Evolutionary conservation across 1,140 invertebrate species (phyloP).

Genomic region (Eupeodes corollae): DNA sequence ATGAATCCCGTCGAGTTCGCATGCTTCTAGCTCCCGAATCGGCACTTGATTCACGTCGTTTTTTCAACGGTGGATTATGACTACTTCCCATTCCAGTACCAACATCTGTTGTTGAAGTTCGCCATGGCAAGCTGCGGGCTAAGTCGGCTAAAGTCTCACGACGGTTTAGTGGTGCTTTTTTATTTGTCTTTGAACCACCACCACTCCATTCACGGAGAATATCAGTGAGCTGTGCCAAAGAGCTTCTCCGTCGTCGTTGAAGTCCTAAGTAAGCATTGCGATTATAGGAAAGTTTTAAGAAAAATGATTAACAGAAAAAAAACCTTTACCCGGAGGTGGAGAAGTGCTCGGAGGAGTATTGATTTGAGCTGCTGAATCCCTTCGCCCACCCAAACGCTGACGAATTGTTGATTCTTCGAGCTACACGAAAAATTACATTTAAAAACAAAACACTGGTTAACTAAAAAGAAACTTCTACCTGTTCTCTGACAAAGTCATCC

Average conservation of each 20-base stretch:
- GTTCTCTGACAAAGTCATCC: slow-evolving; percentile 78
- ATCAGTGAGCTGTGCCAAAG: slow-evolving; percentile 76
- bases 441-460: background rate
- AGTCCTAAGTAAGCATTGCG: slow-evolving; percentile 27
- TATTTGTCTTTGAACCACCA: slow-evolving; percentile 47
- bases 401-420: slow-evolving; percentile 72
- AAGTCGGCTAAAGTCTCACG: slow-evolving; percentile 77
- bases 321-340: slow-evolving; percentile 29
- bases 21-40: slow-evolving; percentile 70
- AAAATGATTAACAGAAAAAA: background rate
- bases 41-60: slow-evolving; percentile 67
- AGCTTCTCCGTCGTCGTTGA: slow-evolving; percentile 63
- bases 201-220: slow-evolving; percentile 76
- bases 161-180: slow-evolving; percentile 57
- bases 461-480: slow-evolving; percentile 27
- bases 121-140: slow-evolving; percentile 62
- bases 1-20: slow-evolving; percentile 60
- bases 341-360: slow-evolving; percentile 64
- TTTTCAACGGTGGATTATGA: slow-evolving; percentile 45
- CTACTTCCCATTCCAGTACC: slow-evolving; percentile 30
- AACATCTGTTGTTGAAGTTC: slow-evolving; percentile 45
- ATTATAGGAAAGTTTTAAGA: background rate
- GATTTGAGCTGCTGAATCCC: slow-evolving; percentile 81
- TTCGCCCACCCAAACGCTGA: slow-evolving; percentile 64
- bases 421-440: slow-evolving; percentile 10